phyloP scores from a whole-genome alignment of 2,113 vertebrate species.

The Cisticola juncidis region DNA sequence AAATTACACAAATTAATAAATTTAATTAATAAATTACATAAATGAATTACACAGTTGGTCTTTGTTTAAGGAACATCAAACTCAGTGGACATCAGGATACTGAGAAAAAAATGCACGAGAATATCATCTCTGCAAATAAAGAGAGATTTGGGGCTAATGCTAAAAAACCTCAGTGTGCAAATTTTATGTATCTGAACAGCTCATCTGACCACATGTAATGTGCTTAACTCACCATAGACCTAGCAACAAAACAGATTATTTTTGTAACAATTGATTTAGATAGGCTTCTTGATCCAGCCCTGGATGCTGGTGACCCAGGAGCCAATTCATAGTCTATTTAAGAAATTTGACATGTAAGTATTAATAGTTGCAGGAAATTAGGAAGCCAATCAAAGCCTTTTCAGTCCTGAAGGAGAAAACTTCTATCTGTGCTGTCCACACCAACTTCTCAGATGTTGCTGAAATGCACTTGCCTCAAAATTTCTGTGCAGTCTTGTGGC shows the following conservation, averaged over 20 bases:
- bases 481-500: fast-evolving
- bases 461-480: not conserved
- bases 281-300: fast-evolving
- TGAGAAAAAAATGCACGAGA: not conserved
- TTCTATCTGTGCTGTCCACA: not conserved
- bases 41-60: not conserved
- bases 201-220: fast-evolving
- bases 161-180: fast-evolving
- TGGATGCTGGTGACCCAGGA: not conserved
- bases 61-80: not conserved
- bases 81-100: fast-evolving
- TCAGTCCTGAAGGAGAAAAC: not conserved
- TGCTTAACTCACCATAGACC: not conserved
- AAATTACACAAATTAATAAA: not conserved
- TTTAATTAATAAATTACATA: too few relatives aligned
- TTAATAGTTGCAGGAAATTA: not conserved
- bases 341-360: not conserved
- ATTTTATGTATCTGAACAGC: not conserved
- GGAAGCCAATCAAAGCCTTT: not conserved
- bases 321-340: not conserved
- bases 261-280: not conserved
- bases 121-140: not conserved
- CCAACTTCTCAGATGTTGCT: not conserved
- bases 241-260: not conserved
- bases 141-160: not conserved